Evolutionary conservation across 2,797 vertebrate species (phyloP).

Genomic region (Etheostoma perlongum): DNA sequence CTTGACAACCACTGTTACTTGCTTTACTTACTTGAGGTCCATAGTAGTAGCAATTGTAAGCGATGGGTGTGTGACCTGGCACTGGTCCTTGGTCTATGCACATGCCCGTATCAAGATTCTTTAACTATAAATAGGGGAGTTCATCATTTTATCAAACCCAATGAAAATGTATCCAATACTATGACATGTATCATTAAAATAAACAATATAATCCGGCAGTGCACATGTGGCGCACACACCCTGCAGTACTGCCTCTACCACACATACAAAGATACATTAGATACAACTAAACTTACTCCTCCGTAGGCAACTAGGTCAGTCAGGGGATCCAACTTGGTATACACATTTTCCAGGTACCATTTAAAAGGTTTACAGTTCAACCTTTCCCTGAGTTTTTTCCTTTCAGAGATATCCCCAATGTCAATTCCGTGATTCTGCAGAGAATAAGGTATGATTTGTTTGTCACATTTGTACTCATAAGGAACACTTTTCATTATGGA

Average conservation of each 20-base stretch:
- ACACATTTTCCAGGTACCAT: constrained; percentile 88
- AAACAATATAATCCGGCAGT: not conserved
- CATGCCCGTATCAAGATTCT: constrained; percentile 59
- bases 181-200: not conserved
- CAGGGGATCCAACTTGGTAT: constrained; percentile 76
- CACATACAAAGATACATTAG: not conserved
- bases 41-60: constrained; percentile 67
- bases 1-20: not conserved
- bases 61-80: constrained; percentile 79
- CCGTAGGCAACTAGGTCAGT: constrained; percentile 75
- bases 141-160: not conserved
- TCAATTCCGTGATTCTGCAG: constrained; percentile 85
- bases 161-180: not conserved
- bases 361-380: constrained; percentile 88
- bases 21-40: constrained; percentile 71
- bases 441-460: not conserved
- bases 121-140: constrained; percentile 52
- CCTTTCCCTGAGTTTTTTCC: constrained; percentile 81
- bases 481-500: not conserved
- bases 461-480: not conserved
- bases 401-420: constrained; percentile 86
- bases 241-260: not conserved
- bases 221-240: not conserved
- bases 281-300: constrained; percentile 64
- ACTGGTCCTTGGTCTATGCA: constrained; percentile 82